Evolutionary conservation across 2,113 vertebrate genomes (phyloP).

Genomic region (Saimiri boliviensis): DNA sequence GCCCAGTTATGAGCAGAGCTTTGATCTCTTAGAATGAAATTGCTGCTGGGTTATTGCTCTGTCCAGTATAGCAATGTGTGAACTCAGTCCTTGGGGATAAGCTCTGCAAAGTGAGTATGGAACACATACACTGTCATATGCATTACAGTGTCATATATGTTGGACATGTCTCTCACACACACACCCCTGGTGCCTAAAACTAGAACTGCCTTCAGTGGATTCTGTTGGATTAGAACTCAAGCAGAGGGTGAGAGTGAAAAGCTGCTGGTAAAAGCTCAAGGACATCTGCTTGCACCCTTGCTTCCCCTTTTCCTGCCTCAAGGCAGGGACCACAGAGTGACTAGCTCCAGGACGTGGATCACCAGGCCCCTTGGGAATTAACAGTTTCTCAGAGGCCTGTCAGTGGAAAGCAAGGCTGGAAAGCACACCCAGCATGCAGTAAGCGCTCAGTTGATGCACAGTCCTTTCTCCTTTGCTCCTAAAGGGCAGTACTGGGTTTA

Average conservation of each 20-base stretch:
- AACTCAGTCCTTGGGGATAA: not conserved
- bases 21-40: conserved; percentile 61
- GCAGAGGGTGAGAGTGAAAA: not conserved
- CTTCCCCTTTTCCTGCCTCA: not conserved
- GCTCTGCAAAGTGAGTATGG: not conserved
- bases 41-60: conserved; percentile 51
- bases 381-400: not conserved
- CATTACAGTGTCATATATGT: not conserved
- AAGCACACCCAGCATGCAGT: not conserved
- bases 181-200: not conserved
- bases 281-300: not conserved
- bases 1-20: conserved; percentile 49
- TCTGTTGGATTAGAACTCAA: not conserved
- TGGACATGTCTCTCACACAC: not conserved
- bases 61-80: not conserved
- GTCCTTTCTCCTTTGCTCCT: not conserved
- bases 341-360: not conserved
- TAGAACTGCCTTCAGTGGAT: not conserved
- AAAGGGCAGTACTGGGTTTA: not conserved
- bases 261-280: not conserved
- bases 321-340: not conserved
- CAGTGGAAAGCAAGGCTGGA: not conserved
- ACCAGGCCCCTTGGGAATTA: not conserved
- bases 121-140: not conserved
- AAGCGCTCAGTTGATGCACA: not conserved